These are phyloP conservation scores for Macquaria australasica DNA, from an alignment of 2,113 vertebrate genomes.

Conservation along the genomic window DNA sequence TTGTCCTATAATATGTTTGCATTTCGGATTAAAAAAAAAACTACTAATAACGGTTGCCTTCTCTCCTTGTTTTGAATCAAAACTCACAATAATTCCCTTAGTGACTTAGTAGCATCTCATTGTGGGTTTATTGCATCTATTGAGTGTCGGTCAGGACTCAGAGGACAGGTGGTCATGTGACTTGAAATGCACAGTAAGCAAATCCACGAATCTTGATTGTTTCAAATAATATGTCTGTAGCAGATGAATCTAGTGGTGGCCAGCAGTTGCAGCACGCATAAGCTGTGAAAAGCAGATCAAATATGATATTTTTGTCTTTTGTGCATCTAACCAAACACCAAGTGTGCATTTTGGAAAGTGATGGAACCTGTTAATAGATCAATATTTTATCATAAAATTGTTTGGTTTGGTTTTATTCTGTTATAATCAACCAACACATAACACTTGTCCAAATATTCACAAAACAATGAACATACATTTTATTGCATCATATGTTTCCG, in stretches of 20 bases:
- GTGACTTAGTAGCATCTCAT: background rate
- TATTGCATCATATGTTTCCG: background rate
- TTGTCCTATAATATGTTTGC: slow-evolving; percentile 27
- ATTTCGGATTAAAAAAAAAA: slow-evolving; percentile 24
- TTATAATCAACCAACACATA: background rate
- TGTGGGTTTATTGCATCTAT: background rate
- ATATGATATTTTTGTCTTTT: background rate
- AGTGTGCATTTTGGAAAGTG: background rate
- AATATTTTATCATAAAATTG: background rate
- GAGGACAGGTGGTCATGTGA: background rate
- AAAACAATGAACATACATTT: background rate
- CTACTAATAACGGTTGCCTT: too few species aligned
- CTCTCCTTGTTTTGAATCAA: background rate
- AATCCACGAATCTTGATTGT: background rate
- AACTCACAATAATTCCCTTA: background rate
- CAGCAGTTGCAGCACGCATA: background rate
- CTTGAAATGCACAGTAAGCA: background rate
- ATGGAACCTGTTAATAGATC: background rate
- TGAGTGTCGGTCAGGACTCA: background rate
- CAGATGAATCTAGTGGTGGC: background rate
- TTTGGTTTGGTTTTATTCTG: background rate
- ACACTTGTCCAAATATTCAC: background rate
- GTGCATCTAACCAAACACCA: background rate
- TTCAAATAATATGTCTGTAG: background rate
- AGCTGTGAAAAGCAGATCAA: background rate